Evolutionary conservation across 1,140 invertebrate genomes (phyloP).

Genomic region (Mizuhopecten yessoensis): DNA sequence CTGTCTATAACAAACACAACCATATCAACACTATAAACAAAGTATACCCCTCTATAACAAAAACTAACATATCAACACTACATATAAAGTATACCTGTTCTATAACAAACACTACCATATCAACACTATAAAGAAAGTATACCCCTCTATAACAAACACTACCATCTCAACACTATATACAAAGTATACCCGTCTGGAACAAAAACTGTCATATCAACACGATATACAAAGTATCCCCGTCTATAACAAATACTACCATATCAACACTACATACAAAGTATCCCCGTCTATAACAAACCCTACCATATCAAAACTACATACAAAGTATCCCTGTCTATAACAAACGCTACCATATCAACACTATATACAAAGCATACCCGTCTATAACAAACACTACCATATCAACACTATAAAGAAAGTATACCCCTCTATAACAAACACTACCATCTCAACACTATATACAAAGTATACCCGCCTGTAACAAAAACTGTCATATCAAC

Average conservation of each 20-base stretch:
- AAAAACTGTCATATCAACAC: background rate
- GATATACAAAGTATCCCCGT: background rate
- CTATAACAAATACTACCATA: background rate
- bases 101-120: background rate
- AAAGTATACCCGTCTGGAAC: background rate
- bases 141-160: background rate
- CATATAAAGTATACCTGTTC: background rate
- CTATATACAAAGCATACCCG: background rate
- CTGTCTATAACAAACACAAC: background rate
- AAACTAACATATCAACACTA: background rate
- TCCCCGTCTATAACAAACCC: background rate
- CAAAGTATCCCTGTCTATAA: conserved; percentile 3
- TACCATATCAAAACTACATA: background rate
- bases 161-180: background rate
- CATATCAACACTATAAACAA: background rate
- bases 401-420: background rate
- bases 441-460: background rate
- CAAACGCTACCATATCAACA: background rate
- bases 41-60: background rate
- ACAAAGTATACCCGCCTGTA: conserved; percentile 7
- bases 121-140: background rate
- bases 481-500: background rate
- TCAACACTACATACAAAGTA: background rate
- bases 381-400: background rate
- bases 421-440: background rate